These are phyloP conservation scores for Zaprionus inermis DNA, from an alignment of 1,140 invertebrate species.

Conservation along the genomic window DNA sequence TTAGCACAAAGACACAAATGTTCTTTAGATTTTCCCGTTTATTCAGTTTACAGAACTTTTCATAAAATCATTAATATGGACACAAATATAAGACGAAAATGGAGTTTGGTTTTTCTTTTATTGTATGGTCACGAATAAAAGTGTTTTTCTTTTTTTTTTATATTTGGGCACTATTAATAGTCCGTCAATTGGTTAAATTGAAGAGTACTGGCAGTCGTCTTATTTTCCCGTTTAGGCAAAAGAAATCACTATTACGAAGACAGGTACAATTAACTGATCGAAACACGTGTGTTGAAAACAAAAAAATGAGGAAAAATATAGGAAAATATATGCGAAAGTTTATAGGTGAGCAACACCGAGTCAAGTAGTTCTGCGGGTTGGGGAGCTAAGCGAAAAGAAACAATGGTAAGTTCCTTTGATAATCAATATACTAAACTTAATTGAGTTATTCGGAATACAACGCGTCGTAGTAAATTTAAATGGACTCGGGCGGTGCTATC, in stretches of 20 bases:
- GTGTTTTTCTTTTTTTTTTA: conserved; percentile 38
- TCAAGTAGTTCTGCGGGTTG: conserved; percentile 16
- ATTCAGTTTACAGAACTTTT: conserved; percentile 58
- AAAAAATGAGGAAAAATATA: conserved; percentile 19
- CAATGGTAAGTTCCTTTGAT: conserved; percentile 9
- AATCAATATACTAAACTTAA: conserved; percentile 38
- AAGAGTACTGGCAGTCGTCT: conserved; percentile 53
- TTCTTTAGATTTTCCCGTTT: conserved; percentile 35
- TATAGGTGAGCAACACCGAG: conserved; percentile 41
- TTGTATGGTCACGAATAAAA: conserved; percentile 48
- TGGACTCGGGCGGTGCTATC: conserved; percentile 54
- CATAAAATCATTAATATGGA: conserved; percentile 56
- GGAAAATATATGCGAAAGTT: conserved; percentile 32
- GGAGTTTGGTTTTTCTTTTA: conserved; percentile 19
- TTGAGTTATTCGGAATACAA: conserved; percentile 26
- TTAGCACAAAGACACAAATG: conserved; percentile 46
- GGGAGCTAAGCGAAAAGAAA: not conserved
- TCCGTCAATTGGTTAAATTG: conserved; percentile 74
- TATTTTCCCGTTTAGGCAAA: conserved; percentile 52
- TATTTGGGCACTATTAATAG: conserved; percentile 60
- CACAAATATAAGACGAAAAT: conserved; percentile 23
- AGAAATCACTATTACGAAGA: conserved; percentile 68
- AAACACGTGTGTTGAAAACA: conserved; percentile 68
- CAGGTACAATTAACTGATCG: conserved; percentile 48
- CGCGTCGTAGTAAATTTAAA: conserved; percentile 48